phyloP scores from a whole-genome alignment of 2,797 vertebrate genomes.

The Muscicapa striata region DNA sequence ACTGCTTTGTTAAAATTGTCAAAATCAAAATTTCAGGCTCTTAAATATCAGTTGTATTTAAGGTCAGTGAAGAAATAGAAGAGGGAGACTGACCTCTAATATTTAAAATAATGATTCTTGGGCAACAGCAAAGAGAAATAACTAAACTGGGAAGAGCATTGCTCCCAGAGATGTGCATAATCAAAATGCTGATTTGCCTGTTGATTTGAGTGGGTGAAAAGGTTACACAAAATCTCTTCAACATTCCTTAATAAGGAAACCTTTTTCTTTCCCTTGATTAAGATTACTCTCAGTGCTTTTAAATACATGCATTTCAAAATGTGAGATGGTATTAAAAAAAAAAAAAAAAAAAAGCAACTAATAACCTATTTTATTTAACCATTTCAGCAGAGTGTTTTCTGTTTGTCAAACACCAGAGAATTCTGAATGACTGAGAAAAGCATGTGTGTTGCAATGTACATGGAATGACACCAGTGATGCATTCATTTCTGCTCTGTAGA shows the following conservation, averaged over 20 bases:
- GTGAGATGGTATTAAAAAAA: neutral
- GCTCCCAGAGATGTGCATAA: rapidly evolving
- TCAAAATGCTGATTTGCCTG: neutral
- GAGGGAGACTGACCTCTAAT: neutral
- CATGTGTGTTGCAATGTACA: neutral
- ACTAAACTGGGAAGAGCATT: neutral
- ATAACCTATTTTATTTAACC: neutral
- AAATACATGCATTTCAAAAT: neutral
- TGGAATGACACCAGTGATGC: neutral
- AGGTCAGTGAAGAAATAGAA: neutral
- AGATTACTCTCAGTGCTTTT: neutral
- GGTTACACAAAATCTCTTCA: neutral
- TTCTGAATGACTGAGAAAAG: neutral
- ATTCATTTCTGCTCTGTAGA: neutral
- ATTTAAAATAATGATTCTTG: neutral
- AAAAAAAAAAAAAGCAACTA: neutral
- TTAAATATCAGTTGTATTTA: neutral
- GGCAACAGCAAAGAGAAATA: neutral
- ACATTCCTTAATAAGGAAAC: neutral
- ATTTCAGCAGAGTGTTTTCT: neutral
- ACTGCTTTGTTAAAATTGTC: neutral
- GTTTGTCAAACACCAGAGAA: neutral
- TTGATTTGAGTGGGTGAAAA: neutral
- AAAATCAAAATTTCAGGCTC: neutral
- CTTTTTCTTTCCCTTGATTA: neutral